Percentiles rank a stretch among this genome's conserved stretches.
These are phyloP conservation scores for Drosophila setifemur DNA, from an alignment of 1,140 invertebrate species.

Conservation along the genomic window DNA sequence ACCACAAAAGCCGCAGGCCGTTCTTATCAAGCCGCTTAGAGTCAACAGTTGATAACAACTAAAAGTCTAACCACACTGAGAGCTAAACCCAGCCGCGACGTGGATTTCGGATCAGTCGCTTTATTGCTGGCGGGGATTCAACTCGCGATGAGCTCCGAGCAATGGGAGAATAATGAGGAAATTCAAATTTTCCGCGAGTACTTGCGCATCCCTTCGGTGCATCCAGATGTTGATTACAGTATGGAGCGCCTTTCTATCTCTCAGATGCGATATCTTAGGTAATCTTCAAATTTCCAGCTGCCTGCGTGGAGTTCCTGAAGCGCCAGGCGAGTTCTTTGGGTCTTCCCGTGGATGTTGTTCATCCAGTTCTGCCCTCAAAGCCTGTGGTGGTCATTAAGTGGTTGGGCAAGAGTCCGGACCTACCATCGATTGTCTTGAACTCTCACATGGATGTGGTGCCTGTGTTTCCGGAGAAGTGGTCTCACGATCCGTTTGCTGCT, in stretches of 20 bases:
- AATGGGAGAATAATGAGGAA: slow-evolving; percentile 85
- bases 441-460: slow-evolving; percentile 96
- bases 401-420: slow-evolving; percentile 86
- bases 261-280: background rate
- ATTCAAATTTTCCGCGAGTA: slow-evolving; percentile 92
- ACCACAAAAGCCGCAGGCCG: background rate
- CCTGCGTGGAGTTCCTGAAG: slow-evolving; percentile 86
- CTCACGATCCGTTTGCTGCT: slow-evolving; percentile 88
- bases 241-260: slow-evolving; percentile 63
- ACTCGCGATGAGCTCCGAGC: slow-evolving; percentile 25
- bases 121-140: background rate
- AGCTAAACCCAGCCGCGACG: background rate
- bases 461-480: slow-evolving; percentile 87
- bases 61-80: background rate
- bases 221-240: slow-evolving; percentile 93
- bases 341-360: slow-evolving; percentile 84
- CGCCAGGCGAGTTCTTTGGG: slow-evolving; percentile 85
- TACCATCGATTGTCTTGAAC: slow-evolving; percentile 89
- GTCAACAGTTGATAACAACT: slow-evolving; percentile 19
- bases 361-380: slow-evolving; percentile 80
- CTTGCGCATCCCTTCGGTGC: slow-evolving; percentile 91
- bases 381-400: slow-evolving; percentile 90
- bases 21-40: background rate
- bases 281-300: slow-evolving; percentile 86
- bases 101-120: slow-evolving; percentile 6